Percentiles rank a stretch among this genome's conserved stretches.
These are phyloP conservation scores for Odontocerum albicorne DNA, from an alignment of 2,888 invertebrate species.

Conservation along the genomic window DNA sequence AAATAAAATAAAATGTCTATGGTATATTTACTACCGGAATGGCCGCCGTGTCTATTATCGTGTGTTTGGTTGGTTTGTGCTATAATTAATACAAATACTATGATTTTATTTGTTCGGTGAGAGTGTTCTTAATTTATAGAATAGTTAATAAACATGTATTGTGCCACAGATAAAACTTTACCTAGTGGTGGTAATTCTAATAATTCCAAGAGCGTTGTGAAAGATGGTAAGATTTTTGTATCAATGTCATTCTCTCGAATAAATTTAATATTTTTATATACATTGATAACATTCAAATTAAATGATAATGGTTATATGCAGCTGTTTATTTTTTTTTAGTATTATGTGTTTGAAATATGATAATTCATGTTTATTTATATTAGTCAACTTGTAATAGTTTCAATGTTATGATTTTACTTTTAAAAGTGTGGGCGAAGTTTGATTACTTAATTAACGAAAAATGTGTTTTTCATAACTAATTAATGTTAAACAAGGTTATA, in stretches of 20 bases:
- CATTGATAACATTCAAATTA: too few species aligned
- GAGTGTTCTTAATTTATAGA: slow-evolving; percentile 50
- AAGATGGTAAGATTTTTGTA: slow-evolving; percentile 67
- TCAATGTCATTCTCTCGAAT: slow-evolving; percentile 31
- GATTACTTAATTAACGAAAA: background rate
- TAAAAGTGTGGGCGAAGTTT: slow-evolving; percentile 23
- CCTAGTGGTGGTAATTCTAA: slow-evolving; percentile 73
- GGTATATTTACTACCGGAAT: slow-evolving; percentile 59
- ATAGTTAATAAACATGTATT: slow-evolving; percentile 63
- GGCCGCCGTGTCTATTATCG: slow-evolving; percentile 50
- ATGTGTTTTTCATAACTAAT: slow-evolving; percentile 1
- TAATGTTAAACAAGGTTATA: background rate
- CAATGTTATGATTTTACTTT: slow-evolving; percentile 28
- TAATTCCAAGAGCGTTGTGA: slow-evolving; percentile 68
- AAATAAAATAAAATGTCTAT: too few species aligned
- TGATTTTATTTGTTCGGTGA: slow-evolving; percentile 63
- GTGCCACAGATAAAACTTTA: slow-evolving; percentile 75
- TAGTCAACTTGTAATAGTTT: slow-evolving; percentile 12
- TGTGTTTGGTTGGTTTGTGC: slow-evolving; percentile 48
- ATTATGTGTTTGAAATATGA: too few species aligned
- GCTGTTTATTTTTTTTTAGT: too few species aligned
- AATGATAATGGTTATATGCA: too few species aligned
- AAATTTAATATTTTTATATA: slow-evolving; percentile 21
- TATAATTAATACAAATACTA: slow-evolving; percentile 46
- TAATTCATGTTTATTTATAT: slow-evolving; percentile 8